A percentile compares a stretch with the other conserved stretches of the same genome.
Conservation (phyloP, 2,797 vertebrate genomes). For the Argya squamiceps region DNA sequence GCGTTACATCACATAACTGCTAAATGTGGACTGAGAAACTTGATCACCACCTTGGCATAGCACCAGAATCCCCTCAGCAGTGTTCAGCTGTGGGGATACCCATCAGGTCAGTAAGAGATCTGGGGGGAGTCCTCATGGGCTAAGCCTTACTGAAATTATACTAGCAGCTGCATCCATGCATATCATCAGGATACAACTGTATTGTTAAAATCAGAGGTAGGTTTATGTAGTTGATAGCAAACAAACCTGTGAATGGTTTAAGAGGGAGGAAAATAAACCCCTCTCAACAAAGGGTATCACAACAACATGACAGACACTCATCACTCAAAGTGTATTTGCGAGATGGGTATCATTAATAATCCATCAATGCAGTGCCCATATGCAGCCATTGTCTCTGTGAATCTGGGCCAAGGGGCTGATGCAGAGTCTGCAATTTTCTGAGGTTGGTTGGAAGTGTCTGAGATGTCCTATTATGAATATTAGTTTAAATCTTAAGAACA, state of each 20-base stretch:
- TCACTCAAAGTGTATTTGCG: not conserved
- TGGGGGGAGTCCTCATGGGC: not conserved
- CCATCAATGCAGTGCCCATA: rapidly evolving
- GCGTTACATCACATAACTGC: not conserved
- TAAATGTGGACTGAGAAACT: not conserved
- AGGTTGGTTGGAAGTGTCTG: not conserved
- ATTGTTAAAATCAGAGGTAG: not conserved
- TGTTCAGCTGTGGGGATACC: not conserved
- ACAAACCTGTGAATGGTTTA: not conserved
- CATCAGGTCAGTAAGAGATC: not conserved
- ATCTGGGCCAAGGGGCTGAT: not conserved
- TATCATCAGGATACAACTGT: not conserved
- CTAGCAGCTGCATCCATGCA: not conserved
- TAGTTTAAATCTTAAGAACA: not conserved
- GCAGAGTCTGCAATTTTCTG: not conserved
- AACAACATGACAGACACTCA: not conserved
- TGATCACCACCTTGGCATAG: not conserved
- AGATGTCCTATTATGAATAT: not conserved
- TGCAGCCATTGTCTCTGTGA: not conserved
- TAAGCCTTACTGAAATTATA: not conserved
- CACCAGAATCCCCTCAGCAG: not conserved
- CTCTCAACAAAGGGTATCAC: not conserved
- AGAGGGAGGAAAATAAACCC: not conserved
- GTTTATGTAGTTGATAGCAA: not conserved
- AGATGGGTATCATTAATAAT: not conserved